Evolutionary conservation across 2,888 invertebrate genomes (phyloP).

Genomic region (Lydus trimaculatus): DNA sequence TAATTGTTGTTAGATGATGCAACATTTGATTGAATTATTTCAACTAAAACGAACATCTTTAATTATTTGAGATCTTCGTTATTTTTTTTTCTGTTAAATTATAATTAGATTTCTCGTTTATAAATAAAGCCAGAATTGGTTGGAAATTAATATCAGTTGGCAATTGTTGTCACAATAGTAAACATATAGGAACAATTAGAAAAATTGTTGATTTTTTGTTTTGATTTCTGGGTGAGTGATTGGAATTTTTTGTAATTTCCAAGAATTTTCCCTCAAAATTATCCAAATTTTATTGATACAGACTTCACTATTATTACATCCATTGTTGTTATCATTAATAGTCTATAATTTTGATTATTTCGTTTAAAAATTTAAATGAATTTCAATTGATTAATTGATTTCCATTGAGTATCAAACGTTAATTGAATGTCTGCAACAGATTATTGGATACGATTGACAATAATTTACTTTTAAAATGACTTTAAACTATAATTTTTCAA

Average conservation of each 20-base stretch:
- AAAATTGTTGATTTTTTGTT: background rate
- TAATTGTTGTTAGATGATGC: background rate
- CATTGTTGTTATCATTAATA: too few species aligned
- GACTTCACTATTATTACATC: too few species aligned
- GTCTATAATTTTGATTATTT: background rate
- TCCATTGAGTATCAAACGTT: background rate
- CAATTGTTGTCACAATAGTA: background rate
- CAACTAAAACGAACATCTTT: background rate
- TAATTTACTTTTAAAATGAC: background rate
- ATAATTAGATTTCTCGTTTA: slow-evolving; percentile 1
- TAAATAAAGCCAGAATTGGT: slow-evolving; percentile 4
- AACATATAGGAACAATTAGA: background rate
- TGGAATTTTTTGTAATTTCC: background rate
- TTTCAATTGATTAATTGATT: background rate
- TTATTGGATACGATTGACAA: background rate
- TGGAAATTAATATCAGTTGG: background rate
- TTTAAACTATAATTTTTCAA: too few species aligned
- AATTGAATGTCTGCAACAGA: background rate
- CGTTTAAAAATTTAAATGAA: background rate
- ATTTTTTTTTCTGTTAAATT: background rate
- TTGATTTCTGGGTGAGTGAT: background rate
- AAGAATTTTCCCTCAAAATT: too few species aligned
- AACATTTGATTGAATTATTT: background rate
- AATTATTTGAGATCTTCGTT: background rate
- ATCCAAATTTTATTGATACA: too few species aligned